Conservation (phyloP, 2,888 invertebrate genomes). For the Phengaris alcon region DNA sequence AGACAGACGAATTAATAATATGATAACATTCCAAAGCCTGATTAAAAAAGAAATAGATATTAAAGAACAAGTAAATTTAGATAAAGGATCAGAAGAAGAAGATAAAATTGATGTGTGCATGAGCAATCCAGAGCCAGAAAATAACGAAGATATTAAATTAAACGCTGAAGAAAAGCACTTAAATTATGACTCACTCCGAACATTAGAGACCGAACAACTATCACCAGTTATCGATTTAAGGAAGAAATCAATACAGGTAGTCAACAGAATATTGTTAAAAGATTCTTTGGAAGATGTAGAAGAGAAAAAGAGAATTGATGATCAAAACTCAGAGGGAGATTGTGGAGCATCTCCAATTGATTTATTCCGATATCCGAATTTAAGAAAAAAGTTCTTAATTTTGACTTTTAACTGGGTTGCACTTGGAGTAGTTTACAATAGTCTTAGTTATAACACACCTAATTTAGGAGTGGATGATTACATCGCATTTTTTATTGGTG, state of each 20-base stretch:
- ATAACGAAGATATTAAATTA: conserved; percentile 37
- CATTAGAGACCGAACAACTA: conserved; percentile 58
- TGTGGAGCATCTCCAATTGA: conserved; percentile 81
- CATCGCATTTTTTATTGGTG: conserved; percentile 83
- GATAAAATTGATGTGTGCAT: conserved; percentile 58
- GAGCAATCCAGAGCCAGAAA: conserved; percentile 46
- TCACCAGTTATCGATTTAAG: conserved; percentile 56
- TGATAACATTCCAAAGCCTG: conserved; percentile 63
- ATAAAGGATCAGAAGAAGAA: conserved; percentile 54
- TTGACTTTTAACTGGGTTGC: conserved; percentile 83
- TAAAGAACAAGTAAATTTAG: conserved; percentile 46
- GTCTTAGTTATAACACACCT: conserved; percentile 82
- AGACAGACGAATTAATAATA: conserved; percentile 63
- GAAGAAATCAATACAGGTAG: conserved; percentile 62
- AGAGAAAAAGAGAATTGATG: conserved; percentile 65
- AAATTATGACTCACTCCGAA: conserved; percentile 49
- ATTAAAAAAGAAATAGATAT: conserved; percentile 47
- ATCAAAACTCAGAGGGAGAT: conserved; percentile 68
- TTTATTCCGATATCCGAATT: conserved; percentile 82
- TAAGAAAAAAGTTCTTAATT: conserved; percentile 82
- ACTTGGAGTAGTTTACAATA: conserved; percentile 84
- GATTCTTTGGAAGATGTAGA: conserved; percentile 55
- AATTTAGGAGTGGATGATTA: conserved; percentile 84
- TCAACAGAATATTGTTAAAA: conserved; percentile 58
- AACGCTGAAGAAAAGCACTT: conserved; percentile 43